Evolutionary conservation across 2,113 vertebrate species (phyloP).

Genomic region (Calyptommatus sinebrachiatus): DNA sequence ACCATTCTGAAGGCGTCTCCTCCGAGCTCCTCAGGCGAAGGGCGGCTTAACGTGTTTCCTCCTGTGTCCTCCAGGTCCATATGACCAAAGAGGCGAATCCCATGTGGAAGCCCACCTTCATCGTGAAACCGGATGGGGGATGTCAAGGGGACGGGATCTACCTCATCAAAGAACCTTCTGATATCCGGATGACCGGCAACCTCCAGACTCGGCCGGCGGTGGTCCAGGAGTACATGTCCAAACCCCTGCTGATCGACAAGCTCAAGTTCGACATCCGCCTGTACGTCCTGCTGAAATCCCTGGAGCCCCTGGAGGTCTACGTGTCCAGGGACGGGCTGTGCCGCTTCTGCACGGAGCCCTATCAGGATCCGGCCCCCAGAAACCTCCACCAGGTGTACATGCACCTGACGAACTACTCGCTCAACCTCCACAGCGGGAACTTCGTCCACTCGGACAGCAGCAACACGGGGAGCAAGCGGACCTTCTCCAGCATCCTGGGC

Average conservation of each 20-base stretch:
- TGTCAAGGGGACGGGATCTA: constrained; percentile 98
- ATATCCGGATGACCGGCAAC: constrained; percentile 76
- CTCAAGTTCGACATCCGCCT: constrained; percentile 97
- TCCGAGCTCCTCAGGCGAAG: too few species aligned
- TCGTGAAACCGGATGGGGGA: constrained; percentile 93
- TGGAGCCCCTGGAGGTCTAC: constrained; percentile 95
- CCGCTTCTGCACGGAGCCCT: constrained; percentile 95
- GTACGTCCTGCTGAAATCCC: constrained; percentile 90
- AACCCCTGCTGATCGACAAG: constrained; percentile 91
- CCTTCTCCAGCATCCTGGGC: constrained; percentile 90
- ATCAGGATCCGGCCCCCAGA: constrained; percentile 90
- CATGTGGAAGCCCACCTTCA: constrained; percentile 86
- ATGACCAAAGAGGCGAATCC: constrained; percentile 81
- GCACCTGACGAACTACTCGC: constrained; percentile 97
- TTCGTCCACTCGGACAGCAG: constrained; percentile 91
- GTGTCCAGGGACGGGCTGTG: constrained; percentile 96
- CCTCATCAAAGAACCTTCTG: constrained; percentile 91
- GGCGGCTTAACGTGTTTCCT: background rate
- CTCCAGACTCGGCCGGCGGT: constrained; percentile 84
- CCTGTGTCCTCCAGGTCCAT: constrained; percentile 73
- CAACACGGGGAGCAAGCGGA: constrained; percentile 94
- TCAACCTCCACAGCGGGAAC: constrained; percentile 92
- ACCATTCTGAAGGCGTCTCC: too few species aligned
- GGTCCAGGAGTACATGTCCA: constrained; percentile 94
- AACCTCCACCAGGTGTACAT: constrained; percentile 94